Conservation (phyloP, 2,888 invertebrate genomes). For the Phyllotreta striolata region DNA sequence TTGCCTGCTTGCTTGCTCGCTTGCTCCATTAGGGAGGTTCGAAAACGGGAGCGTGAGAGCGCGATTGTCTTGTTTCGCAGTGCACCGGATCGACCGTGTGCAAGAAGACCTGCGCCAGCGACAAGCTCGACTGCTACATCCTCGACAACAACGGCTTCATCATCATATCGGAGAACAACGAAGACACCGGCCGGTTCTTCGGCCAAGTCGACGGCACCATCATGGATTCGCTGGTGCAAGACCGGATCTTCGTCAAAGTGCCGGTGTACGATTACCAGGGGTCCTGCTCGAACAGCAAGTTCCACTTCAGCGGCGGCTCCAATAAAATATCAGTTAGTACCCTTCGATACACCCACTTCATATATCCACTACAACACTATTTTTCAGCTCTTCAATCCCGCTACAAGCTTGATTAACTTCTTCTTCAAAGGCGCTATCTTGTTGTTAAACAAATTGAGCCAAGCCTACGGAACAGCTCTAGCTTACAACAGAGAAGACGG, state of each 20-base stretch:
- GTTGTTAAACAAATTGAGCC: conserved; percentile 64
- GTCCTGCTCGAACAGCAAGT: conserved; percentile 76
- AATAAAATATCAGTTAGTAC: conserved; percentile 58
- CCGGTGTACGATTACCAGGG: conserved; percentile 91
- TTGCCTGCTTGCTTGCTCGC: conserved; percentile 9
- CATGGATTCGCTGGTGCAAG: conserved; percentile 91
- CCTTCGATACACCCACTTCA: not conserved
- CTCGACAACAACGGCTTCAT: conserved; percentile 95
- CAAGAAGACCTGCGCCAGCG: conserved; percentile 85
- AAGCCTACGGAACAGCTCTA: conserved; percentile 55
- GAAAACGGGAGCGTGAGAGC: not conserved
- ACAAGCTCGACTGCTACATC: conserved; percentile 90
- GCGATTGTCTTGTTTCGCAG: conserved; percentile 61
- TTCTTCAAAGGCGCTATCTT: conserved; percentile 63
- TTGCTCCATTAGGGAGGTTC: too few relatives aligned
- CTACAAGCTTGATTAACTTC: conserved; percentile 67
- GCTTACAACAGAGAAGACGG: conserved; percentile 65
- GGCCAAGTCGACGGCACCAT: conserved; percentile 94
- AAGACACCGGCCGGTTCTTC: conserved; percentile 91
- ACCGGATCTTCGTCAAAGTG: conserved; percentile 88
- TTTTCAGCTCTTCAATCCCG: conserved; percentile 65
- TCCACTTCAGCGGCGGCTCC: conserved; percentile 68
- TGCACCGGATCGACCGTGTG: conserved; percentile 77
- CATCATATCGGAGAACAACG: conserved; percentile 84
- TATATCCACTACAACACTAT: not conserved